Percentiles rank a stretch among this genome's conserved stretches.
Conservation (phyloP, 2,888 invertebrate species). For the Trissolcus japonicus region DNA sequence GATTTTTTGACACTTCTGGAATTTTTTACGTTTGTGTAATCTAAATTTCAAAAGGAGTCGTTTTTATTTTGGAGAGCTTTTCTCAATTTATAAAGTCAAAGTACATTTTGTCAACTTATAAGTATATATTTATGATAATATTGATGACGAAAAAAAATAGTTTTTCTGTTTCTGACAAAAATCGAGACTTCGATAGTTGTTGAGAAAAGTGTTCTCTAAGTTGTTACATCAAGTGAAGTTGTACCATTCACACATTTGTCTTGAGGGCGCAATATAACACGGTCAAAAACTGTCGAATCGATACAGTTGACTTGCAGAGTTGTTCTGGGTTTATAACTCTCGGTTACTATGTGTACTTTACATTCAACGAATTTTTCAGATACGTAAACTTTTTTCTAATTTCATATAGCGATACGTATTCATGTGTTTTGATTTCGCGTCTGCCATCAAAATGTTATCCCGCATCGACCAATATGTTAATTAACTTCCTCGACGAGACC, state of each 20-base stretch:
- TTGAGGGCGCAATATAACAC: slow-evolving; percentile 32
- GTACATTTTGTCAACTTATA: not conserved
- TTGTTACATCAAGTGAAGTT: slow-evolving; percentile 34
- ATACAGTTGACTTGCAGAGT: slow-evolving; percentile 13
- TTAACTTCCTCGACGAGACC: too few relatives aligned
- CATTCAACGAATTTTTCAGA: not conserved
- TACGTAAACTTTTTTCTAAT: not conserved
- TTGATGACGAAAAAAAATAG: slow-evolving; percentile 31
- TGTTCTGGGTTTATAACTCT: not conserved
- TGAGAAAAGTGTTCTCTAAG: slow-evolving; percentile 28
- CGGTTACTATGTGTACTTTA: not conserved
- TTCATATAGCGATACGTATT: not conserved
- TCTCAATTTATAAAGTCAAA: too few relatives aligned
- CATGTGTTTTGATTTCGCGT: too few relatives aligned
- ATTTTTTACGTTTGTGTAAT: too few relatives aligned
- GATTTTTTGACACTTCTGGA: not conserved
- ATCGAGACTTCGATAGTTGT: slow-evolving; percentile 35
- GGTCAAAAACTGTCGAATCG: slow-evolving; percentile 40
- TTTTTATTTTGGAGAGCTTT: too few relatives aligned
- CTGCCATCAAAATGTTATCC: too few relatives aligned
- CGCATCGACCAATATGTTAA: too few relatives aligned
- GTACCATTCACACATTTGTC: slow-evolving; percentile 37
- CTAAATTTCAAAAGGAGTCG: too few relatives aligned
- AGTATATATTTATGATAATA: slow-evolving; percentile 11
- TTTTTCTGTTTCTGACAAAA: slow-evolving; percentile 12